phyloP scores from a whole-genome alignment of 2,113 vertebrate species.

The Chauna torquata region DNA sequence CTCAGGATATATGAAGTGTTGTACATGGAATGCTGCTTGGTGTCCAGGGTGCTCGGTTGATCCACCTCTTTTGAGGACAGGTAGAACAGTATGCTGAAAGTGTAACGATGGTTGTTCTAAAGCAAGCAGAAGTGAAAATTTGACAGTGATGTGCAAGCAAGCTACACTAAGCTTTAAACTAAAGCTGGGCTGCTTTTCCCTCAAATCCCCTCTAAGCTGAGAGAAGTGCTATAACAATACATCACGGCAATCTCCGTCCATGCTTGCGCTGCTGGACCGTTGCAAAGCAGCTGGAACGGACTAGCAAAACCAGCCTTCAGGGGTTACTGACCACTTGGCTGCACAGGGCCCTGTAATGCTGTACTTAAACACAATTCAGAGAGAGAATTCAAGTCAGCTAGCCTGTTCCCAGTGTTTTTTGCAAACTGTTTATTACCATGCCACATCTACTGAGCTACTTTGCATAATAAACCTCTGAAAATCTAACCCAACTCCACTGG shows the following conservation, averaged over 20 bases:
- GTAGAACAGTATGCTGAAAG: neutral
- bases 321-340: neutral
- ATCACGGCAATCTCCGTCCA: neutral
- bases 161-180: neutral
- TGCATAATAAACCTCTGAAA: slow-evolving; percentile 9
- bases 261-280: neutral
- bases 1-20: neutral
- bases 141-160: neutral
- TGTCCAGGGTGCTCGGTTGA: neutral
- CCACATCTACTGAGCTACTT: neutral
- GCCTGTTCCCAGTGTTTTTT: neutral
- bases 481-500: neutral
- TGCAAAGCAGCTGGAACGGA: neutral
- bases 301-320: neutral
- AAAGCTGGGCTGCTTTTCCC: neutral
- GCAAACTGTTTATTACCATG: neutral
- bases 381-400: neutral
- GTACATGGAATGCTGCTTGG: neutral
- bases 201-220: neutral
- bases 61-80: neutral
- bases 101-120: neutral
- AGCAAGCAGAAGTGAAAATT: neutral
- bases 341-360: neutral
- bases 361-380: neutral
- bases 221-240: neutral